Base-by-base conservation (phyloP, 2,797 vertebrate genomes). In the Lithobates sylvaticus region DNA sequence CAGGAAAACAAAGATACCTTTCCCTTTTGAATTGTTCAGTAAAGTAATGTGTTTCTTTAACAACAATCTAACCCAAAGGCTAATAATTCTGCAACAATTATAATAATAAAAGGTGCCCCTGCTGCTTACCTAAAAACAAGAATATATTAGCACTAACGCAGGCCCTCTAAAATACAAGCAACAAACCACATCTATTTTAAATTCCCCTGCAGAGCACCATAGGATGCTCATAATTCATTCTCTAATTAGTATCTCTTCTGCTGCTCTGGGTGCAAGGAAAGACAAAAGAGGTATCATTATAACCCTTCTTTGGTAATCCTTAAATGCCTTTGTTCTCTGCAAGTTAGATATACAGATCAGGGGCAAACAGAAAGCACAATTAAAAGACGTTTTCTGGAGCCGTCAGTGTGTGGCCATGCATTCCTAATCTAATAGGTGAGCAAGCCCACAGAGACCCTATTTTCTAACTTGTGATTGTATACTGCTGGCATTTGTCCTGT, bases 211-310 rank as follows among this genome's bases (percentile, higher is more conserved):
- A 93, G 94, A 93, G 94, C 94, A 95, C 94, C 93, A 94, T 92
- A 93, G 95, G 94, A 94, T 93, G 93, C 94, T 93, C 95, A 96
- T 95, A 95, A 95, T 94, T 96, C 94, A 95, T 93, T 93, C 93
- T 93, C 94, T 95, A 95, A 95, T 95, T 95, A 95, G 95, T 93
- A 91, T 92, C 93, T 93, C 93, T 94, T 95, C 94, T 95, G 94
- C 93, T 91, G 91, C 93, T 92, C 90, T 91, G 93, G 94, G 93
- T 86, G 12, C 93, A 93, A 94, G 92, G 93, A 94, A 93, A 94
- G 93, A 93, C 93, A 94, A 83, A 93, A 94, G 93, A 94, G 93
- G 91, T 90, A 92, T 89, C 91, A 87, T 94, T 94, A 92, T 92
- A 90, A 92, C 91, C 93, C 91, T 81, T 91, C 91, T 92, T 91